Evolutionary conservation across 2,888 invertebrate genomes (phyloP).

Genomic region (Drosophila planitibia): DNA sequence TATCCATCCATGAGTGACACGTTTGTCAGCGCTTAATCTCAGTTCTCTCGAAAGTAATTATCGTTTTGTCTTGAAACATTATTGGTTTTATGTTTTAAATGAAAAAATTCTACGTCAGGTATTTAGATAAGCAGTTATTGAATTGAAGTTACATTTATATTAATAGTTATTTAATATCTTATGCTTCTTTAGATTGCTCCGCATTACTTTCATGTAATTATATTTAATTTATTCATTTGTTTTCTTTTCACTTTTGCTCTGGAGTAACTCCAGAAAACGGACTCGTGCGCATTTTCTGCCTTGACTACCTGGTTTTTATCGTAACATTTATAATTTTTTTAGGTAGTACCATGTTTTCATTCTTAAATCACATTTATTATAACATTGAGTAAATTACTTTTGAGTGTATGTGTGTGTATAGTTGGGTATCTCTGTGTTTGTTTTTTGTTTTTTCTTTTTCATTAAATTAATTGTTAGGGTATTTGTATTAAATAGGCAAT

Average conservation of each 20-base stretch:
- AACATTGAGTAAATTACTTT: slow-evolving; percentile 77
- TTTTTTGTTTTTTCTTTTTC: slow-evolving; percentile 16
- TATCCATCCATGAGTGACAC: slow-evolving; percentile 50
- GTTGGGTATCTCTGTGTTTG: slow-evolving; percentile 52
- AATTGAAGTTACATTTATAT: slow-evolving; percentile 77
- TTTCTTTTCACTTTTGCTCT: slow-evolving; percentile 37
- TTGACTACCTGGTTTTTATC: slow-evolving; percentile 55
- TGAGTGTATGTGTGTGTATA: slow-evolving; percentile 71
- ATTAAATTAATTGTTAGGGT: slow-evolving; percentile 47
- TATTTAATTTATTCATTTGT: slow-evolving; percentile 38
- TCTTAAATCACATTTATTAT: slow-evolving; percentile 81
- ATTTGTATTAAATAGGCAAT: slow-evolving; percentile 62
- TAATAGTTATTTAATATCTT: slow-evolving; percentile 69
- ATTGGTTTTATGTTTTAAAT: slow-evolving; percentile 63
- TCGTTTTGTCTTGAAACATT: slow-evolving; percentile 54
- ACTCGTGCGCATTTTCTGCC: slow-evolving; percentile 31
- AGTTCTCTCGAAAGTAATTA: slow-evolving; percentile 56
- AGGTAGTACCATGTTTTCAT: slow-evolving; percentile 72
- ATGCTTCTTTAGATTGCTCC: slow-evolving; percentile 65
- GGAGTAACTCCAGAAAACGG: slow-evolving; percentile 37
- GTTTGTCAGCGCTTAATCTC: slow-evolving; percentile 54
- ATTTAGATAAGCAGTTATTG: slow-evolving; percentile 84
- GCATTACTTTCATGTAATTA: slow-evolving; percentile 58
- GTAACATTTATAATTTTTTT: slow-evolving; percentile 58
- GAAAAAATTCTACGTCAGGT: slow-evolving; percentile 84